Conservation (phyloP, 2,888 invertebrate genomes). For the Heliconius hortense region DNA sequence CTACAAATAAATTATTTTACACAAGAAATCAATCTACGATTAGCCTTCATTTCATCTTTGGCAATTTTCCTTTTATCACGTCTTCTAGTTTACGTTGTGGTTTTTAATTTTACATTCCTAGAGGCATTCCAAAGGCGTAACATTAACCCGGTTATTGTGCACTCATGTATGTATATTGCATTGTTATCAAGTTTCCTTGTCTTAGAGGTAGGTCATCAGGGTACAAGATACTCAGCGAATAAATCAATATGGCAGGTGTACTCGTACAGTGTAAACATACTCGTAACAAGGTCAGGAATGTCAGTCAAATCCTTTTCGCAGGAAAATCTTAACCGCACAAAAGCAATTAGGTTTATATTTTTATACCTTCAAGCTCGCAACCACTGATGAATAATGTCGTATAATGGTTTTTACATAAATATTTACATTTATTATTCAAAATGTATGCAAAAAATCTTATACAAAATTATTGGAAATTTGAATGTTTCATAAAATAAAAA, state of each 20-base stretch:
- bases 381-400: neutral
- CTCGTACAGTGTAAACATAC: constrained; percentile 29
- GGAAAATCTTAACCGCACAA: neutral
- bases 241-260: constrained; percentile 27
- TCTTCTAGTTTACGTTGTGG: constrained; percentile 18
- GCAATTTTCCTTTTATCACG: constrained; percentile 10
- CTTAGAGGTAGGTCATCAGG: constrained; percentile 26
- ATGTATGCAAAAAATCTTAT: neutral
- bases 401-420: neutral
- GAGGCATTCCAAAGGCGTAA: constrained; percentile 30
- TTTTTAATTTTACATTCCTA: constrained; percentile 29
- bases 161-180: constrained; percentile 22
- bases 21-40: neutral
- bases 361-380: neutral
- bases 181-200: constrained; percentile 34
- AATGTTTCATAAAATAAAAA: neutral
- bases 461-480: neutral
- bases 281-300: constrained; percentile 23
- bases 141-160: constrained; percentile 31
- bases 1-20: neutral
- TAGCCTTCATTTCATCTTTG: neutral
- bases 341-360: neutral
- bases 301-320: neutral
- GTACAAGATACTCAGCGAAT: constrained; percentile 34
- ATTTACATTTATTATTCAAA: neutral